phyloP scores from a whole-genome alignment of 2,888 invertebrate genomes.

The Sepiola atlantica region DNA sequence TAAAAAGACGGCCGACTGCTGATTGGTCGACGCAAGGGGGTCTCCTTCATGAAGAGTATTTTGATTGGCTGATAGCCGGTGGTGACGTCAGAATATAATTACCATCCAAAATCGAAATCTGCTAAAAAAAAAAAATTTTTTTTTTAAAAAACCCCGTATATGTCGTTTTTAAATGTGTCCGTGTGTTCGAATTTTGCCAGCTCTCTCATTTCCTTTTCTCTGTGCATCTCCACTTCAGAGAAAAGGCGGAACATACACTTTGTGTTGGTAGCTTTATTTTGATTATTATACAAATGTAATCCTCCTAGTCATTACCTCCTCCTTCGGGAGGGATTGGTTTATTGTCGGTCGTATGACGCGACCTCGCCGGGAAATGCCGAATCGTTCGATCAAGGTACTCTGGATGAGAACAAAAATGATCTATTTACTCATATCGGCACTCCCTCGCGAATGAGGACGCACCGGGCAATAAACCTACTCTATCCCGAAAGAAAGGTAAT shows the following conservation, averaged over 20 bases:
- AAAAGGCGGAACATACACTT: too few species aligned
- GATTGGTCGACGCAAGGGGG: slow-evolving; percentile 1
- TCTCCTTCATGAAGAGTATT: neutral
- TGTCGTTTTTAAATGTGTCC: neutral
- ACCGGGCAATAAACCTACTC: neutral
- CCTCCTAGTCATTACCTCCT: neutral
- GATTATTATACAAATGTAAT: neutral
- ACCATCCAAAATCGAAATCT: slow-evolving; percentile 8
- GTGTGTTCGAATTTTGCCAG: neutral
- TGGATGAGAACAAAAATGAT: neutral
- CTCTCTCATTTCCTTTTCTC: too few species aligned
- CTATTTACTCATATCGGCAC: too few species aligned
- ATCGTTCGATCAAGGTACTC: neutral
- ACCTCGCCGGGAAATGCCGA: too few species aligned
- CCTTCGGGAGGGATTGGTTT: too few species aligned
- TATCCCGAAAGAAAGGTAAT: neutral
- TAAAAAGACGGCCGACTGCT: neutral
- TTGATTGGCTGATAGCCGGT: neutral
- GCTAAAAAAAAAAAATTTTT: too few species aligned
- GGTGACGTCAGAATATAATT: slow-evolving; percentile 32
- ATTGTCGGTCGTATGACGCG: too few species aligned
- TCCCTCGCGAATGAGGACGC: too few species aligned
- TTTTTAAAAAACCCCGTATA: too few species aligned
- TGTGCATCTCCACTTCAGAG: too few species aligned
- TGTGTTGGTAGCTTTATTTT: neutral